phyloP scores from a whole-genome alignment of 1,140 invertebrate species.

The Procambarus clarkii region DNA sequence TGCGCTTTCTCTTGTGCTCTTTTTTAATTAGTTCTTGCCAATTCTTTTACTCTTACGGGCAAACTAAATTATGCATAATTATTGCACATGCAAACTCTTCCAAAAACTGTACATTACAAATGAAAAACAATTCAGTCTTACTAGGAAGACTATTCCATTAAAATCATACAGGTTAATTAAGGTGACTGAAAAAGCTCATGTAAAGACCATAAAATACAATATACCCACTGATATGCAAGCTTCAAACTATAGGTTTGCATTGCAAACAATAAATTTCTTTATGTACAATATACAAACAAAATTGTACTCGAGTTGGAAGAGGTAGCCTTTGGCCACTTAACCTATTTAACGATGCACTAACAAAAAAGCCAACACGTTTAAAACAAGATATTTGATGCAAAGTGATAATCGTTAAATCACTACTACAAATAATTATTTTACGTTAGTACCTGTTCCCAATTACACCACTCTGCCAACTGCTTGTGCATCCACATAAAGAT shows the following conservation, averaged over 20 bases:
- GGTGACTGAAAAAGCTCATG: not conserved
- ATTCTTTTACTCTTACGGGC: no score
- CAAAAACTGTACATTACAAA: not conserved
- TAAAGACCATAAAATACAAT: not conserved
- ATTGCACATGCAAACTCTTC: not conserved
- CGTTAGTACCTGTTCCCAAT: no score
- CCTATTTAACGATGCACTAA: not conserved
- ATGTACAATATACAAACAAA: slow-evolving; percentile 39
- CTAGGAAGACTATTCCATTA: not conserved
- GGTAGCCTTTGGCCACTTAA: slow-evolving; percentile 34
- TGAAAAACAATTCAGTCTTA: no score
- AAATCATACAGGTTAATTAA: not conserved
- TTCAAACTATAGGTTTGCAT: slow-evolving; percentile 49
- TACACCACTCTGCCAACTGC: no score
- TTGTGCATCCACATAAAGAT: no score
- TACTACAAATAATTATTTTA: no score
- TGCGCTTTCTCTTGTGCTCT: no score
- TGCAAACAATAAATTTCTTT: slow-evolving; percentile 46
- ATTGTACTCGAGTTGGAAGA: slow-evolving; percentile 55
- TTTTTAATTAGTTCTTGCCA: no score
- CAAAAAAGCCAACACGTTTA: not conserved
- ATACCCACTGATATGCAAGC: slow-evolving; percentile 25
- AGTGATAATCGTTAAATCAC: no score
- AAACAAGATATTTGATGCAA: not conserved
- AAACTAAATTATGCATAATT: no score